These are phyloP conservation scores for Edolisoma coerulescens DNA, from an alignment of 2,113 vertebrate genomes.

Conservation along the genomic window DNA sequence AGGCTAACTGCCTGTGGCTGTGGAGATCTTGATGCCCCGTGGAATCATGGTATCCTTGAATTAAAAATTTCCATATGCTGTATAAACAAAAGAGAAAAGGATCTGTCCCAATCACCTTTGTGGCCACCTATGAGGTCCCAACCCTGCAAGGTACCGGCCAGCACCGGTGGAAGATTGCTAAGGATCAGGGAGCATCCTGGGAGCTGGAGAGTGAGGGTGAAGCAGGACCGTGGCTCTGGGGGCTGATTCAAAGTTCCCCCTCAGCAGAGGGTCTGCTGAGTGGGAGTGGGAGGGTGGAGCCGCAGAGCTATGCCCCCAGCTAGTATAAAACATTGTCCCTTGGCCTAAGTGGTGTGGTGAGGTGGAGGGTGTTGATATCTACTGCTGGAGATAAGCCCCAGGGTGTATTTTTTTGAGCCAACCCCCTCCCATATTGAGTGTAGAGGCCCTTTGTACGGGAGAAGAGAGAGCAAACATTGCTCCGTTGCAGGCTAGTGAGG, in stretches of 20 bases:
- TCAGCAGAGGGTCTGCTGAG: neutral
- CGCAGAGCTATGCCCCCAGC: rapidly evolving
- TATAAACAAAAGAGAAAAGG: neutral
- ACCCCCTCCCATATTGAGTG: neutral
- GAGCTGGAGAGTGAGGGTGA: neutral
- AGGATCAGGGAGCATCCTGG: rapidly evolving
- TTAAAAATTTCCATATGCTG: neutral
- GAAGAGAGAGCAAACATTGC: neutral
- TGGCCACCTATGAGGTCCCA: neutral
- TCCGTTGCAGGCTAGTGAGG: neutral
- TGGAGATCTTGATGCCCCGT: rapidly evolving
- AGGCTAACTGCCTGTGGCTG: too few relatives aligned
- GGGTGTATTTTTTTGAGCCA: neutral
- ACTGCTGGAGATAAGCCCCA: neutral
- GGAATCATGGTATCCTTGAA: neutral
- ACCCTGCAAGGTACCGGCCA: rapidly evolving
- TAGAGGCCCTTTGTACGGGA: neutral
- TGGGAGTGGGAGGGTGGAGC: neutral
- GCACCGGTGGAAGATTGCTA: neutral
- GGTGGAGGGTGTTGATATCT: neutral
- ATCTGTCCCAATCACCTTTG: neutral
- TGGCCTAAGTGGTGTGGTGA: neutral
- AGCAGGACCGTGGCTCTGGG: rapidly evolving
- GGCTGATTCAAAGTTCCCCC: rapidly evolving
- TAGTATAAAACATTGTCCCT: rapidly evolving